Evolutionary conservation across 2,113 vertebrate species (phyloP).

Genomic region (Coreoperca whiteheadi): DNA sequence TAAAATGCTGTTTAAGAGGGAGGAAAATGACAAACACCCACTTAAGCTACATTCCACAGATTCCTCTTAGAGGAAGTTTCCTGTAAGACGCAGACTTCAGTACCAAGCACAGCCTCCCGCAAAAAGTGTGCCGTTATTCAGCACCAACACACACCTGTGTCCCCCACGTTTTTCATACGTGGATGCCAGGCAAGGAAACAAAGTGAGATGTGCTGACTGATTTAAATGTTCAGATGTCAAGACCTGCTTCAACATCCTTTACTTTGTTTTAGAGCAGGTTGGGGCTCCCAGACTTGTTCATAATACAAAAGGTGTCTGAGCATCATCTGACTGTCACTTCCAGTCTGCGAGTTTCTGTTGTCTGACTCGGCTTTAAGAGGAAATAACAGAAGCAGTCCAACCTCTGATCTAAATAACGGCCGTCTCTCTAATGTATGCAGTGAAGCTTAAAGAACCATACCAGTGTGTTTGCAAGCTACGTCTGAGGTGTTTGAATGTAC

Average conservation of each 20-base stretch:
- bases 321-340: neutral
- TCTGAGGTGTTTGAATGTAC: too few species aligned
- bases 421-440: neutral
- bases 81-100: conserved; percentile 1
- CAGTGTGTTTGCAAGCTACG: neutral
- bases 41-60: conserved; percentile 54
- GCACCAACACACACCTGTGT: neutral
- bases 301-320: neutral
- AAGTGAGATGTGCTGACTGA: neutral
- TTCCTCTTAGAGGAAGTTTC: conserved; percentile 44
- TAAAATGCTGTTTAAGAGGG: neutral
- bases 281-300: neutral
- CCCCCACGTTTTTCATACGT: neutral
- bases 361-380: neutral
- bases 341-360: neutral
- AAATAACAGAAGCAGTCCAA: neutral
- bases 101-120: neutral
- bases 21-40: neutral
- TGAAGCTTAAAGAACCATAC: neutral
- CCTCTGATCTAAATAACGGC: neutral
- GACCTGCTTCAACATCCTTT: neutral
- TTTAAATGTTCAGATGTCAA: neutral
- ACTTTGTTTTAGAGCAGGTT: neutral
- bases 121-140: neutral
- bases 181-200: neutral